Base-by-base conservation (phyloP, 2,797 vertebrate species). In the Podarcis lilfordi region DNA sequence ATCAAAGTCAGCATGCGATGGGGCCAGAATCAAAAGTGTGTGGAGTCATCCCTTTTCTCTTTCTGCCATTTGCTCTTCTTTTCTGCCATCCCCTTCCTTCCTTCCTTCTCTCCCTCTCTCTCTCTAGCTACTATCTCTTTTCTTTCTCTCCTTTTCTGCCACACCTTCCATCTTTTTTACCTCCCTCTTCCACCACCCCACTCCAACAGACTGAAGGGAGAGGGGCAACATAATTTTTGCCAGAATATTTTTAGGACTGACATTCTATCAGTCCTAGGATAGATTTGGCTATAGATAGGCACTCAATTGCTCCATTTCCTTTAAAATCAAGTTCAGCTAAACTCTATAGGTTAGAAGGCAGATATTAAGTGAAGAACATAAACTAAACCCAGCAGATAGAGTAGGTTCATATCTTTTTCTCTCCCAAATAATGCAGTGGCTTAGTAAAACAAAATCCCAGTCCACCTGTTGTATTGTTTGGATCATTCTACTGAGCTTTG, bases 251-350 rank as follows among this genome's bases (percentile, higher is more conserved):
- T 59, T 75, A 84, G 45, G 17, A 27, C 8, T 9, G 50, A 74
- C 13, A 32, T 27, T 27, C n/a, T 37, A 35, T 35, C n/a, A 15
- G 43, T 21, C 29, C 17, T 61, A 74, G 27, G 29, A 83, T 45
- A 50, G n/a, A 83, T 83, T 64, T 85, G 50, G 23, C 55, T 40
- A 37, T 15, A 29, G 55, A 43, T 11, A 76, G 45, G 40, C 59
- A n/a, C 29, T 74, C 59, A 37, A 84, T 11, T 27, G 21, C 11
- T 61, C 8, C 8, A 27, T 27, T 75, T 84, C 23, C 50, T 25
- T 74, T 29, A 61, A 84, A 37, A 61, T 4, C 75, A 84, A 79
- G 90, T 89, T 90, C 72, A 80, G 88, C 68, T 84, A 93, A 91
- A 61, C 90, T 86, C 61, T 0, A 0, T 59, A 92, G 69, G 87